These are phyloP conservation scores for Nowickia ferox DNA, from an alignment of 2,888 invertebrate species.

Conservation along the genomic window DNA sequence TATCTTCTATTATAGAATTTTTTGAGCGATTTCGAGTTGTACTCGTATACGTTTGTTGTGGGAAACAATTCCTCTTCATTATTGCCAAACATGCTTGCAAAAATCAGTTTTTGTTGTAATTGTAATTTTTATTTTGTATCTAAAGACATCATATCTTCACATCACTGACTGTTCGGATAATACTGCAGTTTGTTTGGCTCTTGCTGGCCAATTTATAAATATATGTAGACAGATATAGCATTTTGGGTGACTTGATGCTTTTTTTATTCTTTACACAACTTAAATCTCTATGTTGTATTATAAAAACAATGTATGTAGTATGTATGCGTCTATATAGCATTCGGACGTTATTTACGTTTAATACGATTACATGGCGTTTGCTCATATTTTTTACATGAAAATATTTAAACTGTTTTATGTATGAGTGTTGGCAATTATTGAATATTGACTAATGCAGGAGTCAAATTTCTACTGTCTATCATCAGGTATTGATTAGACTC, in stretches of 20 bases:
- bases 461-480: too few relatives aligned
- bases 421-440: background rate
- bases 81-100: too few relatives aligned
- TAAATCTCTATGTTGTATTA: slow-evolving; percentile 32
- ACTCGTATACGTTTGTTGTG: too few relatives aligned
- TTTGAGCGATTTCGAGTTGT: too few relatives aligned
- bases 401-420: background rate
- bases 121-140: background rate
- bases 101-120: background rate
- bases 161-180: slow-evolving; percentile 28
- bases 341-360: slow-evolving; percentile 64
- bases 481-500: too few relatives aligned
- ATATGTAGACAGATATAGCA: slow-evolving; percentile 52
- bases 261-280: slow-evolving; percentile 7
- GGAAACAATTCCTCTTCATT: too few relatives aligned
- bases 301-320: slow-evolving; percentile 20
- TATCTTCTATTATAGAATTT: too few relatives aligned
- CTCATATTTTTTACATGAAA: slow-evolving; percentile 3
- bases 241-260: slow-evolving; percentile 55
- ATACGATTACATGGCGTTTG: slow-evolving; percentile 66
- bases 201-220: slow-evolving; percentile 63
- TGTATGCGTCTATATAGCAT: too few relatives aligned
- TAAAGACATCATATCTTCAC: slow-evolving; percentile 27
- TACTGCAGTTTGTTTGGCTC: slow-evolving; percentile 57
- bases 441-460: background rate